Percentiles rank a stretch among this genome's conserved stretches.
phyloP scores from a whole-genome alignment of 2,113 vertebrate species.

The Gambusia affinis region DNA sequence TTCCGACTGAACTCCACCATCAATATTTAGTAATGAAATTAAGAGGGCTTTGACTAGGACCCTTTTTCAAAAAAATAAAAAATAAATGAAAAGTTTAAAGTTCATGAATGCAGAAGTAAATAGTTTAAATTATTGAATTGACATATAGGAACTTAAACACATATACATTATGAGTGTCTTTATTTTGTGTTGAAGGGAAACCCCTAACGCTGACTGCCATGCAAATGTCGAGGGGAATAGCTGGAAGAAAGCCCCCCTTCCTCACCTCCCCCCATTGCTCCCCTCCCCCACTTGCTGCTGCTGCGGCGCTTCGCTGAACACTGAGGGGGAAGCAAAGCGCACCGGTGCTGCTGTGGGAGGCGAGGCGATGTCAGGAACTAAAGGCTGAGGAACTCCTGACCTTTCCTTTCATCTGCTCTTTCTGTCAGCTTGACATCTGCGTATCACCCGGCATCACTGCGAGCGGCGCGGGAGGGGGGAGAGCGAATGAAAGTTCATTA shows the following conservation, averaged over 20 bases:
- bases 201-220: constrained; percentile 42
- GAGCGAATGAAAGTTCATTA: constrained; percentile 1
- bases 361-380: constrained; percentile 58
- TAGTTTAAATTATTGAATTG: not conserved
- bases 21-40: too few relatives aligned
- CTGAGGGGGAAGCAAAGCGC: constrained; percentile 40
- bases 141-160: not conserved
- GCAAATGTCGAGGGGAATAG: constrained; percentile 56
- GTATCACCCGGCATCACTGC: constrained; percentile 19
- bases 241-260: constrained; percentile 56
- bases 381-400: constrained; percentile 69
- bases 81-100: not conserved
- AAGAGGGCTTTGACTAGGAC: not conserved
- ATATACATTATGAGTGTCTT: constrained; percentile 13
- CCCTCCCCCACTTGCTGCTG: constrained; percentile 18
- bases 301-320: constrained; percentile 31
- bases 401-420: constrained; percentile 56
- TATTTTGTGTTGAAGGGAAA: constrained; percentile 44
- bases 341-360: constrained; percentile 40
- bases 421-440: constrained; percentile 42
- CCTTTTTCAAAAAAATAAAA: not conserved
- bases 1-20: too few relatives aligned
- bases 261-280: too few relatives aligned
- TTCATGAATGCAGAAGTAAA: not conserved
- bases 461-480: constrained; percentile 3